These are phyloP conservation scores for Catagonus wagneri DNA, from an alignment of 2,113 vertebrate species.

Conservation along the genomic window DNA sequence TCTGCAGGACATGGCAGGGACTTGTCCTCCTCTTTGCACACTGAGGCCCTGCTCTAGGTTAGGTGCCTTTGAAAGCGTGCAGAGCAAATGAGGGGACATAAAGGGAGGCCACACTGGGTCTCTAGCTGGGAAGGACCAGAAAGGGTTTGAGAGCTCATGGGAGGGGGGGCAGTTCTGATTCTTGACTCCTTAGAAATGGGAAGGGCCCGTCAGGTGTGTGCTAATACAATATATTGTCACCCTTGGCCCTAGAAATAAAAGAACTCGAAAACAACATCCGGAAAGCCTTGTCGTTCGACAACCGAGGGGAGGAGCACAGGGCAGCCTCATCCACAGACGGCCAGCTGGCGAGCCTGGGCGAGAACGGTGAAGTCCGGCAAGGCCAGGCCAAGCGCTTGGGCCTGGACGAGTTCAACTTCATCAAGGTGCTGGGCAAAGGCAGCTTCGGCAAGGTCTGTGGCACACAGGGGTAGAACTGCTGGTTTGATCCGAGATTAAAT, in stretches of 20 bases:
- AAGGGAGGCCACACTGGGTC: accelerated
- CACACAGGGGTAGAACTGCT: accelerated
- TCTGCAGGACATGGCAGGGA: not conserved
- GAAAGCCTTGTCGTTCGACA: conserved; percentile 95
- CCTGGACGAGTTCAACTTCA: conserved; percentile 97
- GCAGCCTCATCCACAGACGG: conserved; percentile 89
- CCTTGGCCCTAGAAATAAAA: conserved; percentile 91
- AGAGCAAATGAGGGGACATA: not conserved
- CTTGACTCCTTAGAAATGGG: not conserved
- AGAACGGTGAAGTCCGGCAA: conserved; percentile 92
- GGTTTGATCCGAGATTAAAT: not conserved
- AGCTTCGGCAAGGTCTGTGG: conserved; percentile 97
- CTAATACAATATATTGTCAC: conserved; percentile 39
- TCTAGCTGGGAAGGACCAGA: not conserved
- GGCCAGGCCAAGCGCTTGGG: conserved; percentile 93
- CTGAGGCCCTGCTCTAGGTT: accelerated
- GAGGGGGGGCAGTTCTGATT: not conserved
- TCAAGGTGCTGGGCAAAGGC: conserved; percentile 99
- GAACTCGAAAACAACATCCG: conserved; percentile 96
- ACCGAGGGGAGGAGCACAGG: conserved; percentile 93
- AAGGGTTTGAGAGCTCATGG: no score
- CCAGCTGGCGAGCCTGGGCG: conserved; percentile 85
- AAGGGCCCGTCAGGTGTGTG: not conserved
- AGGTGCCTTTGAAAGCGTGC: not conserved
- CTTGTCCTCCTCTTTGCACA: not conserved